Percentiles rank a stretch among this genome's conserved stretches.
Conservation (phyloP, 2,113 vertebrate genomes). For the Corydoras maculifer region DNA sequence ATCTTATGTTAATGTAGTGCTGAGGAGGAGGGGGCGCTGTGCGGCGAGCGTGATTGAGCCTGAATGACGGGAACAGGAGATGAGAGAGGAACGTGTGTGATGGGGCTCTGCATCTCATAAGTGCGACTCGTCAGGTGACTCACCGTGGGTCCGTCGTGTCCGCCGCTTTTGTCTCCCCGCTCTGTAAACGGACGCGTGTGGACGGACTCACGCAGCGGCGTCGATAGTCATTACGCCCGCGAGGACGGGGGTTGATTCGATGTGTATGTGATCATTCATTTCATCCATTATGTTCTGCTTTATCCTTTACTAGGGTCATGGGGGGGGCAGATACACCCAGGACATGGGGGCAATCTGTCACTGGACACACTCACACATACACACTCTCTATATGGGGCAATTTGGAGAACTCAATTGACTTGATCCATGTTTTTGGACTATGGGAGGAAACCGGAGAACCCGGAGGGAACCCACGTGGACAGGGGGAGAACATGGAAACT, state of each 20-base stretch:
- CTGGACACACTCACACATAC: too few species aligned
- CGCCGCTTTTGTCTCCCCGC: conserved; percentile 49
- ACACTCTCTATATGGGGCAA: too few species aligned
- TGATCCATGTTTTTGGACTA: too few species aligned
- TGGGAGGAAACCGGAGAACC: too few species aligned
- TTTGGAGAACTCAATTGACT: too few species aligned
- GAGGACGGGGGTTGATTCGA: too few species aligned
- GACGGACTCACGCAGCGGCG: conserved; percentile 23
- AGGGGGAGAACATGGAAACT: too few species aligned
- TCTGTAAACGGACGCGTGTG: conserved; percentile 14
- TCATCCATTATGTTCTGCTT: too few species aligned
- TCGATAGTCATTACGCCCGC: conserved; percentile 54
- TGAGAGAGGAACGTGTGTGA: conserved; percentile 15
- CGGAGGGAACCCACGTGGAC: too few species aligned
- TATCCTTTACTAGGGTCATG: too few species aligned
- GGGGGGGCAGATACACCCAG: too few species aligned
- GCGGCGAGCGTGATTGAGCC: conserved; percentile 12
- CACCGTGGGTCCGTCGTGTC: conserved; percentile 56
- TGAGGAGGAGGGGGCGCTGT: conserved; percentile 18
- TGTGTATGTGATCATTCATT: neutral
- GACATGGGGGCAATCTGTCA: too few species aligned
- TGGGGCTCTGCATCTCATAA: conserved; percentile 21
- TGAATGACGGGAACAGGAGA: conserved; percentile 25
- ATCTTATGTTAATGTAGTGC: conserved; percentile 59
- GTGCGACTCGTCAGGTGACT: conserved; percentile 53